These are phyloP conservation scores for Dicentrarchus labrax DNA, from an alignment of 2,113 vertebrate species.

Conservation along the genomic window DNA sequence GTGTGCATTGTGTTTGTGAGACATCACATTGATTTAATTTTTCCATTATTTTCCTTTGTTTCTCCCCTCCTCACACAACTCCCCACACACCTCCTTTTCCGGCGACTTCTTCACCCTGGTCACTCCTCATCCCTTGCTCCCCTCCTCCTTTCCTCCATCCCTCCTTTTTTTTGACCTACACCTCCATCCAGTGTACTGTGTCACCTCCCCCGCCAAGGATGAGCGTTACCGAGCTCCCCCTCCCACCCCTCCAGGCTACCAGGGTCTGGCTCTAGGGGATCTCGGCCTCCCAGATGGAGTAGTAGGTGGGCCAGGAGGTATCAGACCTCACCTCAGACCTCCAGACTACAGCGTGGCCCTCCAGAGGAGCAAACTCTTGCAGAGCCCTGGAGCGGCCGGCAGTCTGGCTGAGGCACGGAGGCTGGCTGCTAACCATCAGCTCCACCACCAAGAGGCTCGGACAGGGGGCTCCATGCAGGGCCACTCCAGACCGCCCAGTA, in stretches of 20 bases:
- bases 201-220: slow-evolving; percentile 96
- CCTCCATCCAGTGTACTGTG: slow-evolving; percentile 94
- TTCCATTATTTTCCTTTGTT: slow-evolving; percentile 80
- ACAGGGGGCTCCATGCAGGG: slow-evolving; percentile 75
- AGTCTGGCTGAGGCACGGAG: slow-evolving; percentile 86
- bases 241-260: slow-evolving; percentile 97
- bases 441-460: slow-evolving; percentile 57
- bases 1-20: slow-evolving; percentile 50
- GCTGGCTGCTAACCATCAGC: slow-evolving; percentile 65
- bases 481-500: slow-evolving; percentile 75
- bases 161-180: slow-evolving; percentile 79
- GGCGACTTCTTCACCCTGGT: slow-evolving; percentile 43
- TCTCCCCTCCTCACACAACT: slow-evolving; percentile 2
- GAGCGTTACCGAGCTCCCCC: slow-evolving; percentile 96
- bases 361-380: slow-evolving; percentile 96
- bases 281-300: slow-evolving; percentile 78
- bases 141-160: slow-evolving; percentile 71
- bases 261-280: slow-evolving; percentile 95
- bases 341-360: slow-evolving; percentile 98
- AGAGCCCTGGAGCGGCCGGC: slow-evolving; percentile 83
- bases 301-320: slow-evolving; percentile 82
- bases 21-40: slow-evolving; percentile 86
- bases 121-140: slow-evolving; percentile 76
- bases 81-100: slow-evolving; percentile 10
- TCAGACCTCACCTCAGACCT: slow-evolving; percentile 91